Evolutionary conservation across 30 jellyfish, hydroid and myxozoan genomes (phyloP), one percentile per base, ranked within the genome.

Genomic region (Catostylus mosaicus): DNA sequence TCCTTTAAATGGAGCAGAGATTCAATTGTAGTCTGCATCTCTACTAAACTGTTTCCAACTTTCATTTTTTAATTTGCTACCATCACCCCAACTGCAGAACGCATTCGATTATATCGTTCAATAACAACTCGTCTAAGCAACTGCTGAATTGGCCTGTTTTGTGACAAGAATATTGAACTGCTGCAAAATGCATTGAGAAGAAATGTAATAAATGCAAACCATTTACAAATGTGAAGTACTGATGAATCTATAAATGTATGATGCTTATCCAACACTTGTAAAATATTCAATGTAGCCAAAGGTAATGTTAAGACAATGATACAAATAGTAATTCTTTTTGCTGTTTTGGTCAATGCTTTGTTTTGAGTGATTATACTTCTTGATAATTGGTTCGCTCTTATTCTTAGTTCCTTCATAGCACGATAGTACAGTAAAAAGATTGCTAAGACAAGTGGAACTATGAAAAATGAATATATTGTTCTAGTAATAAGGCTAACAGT

Each of bases 321-420:
- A 18, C 71, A 59, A 59, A 59, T 59, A 0, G 38, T 4, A 22
- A 0, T 59, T 26, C 71, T 59, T 18, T 0, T 24, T 4, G 40
- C 36, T 59, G 71, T 37, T 59, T 5, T 59, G 71, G 38, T 26
- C 19, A 59, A 37, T 4, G 71, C 71, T 59, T 18, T 59, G 71
- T 59, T 59, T 20, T 0, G 71, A 0, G n/a, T 22, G 38, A 59
- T 0, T 0, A 59, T 23, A 23, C 71, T 59, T 24, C 38, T 59
- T 5, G 71, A 19, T 4, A 59, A 22, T 5, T 59, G 12, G 38
- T 27, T 20, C 4, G 71, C 37, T n/a, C 24, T 59, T 23, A 2
- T 2, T 18, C 18, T 27, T 1, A 59, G 0, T 59, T 22, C 45
- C 4, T 0, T n/a, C 43, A 22, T 2, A 0, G 71, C 71, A 22